Conservation (phyloP, 2,888 invertebrate genomes). For the Dasypolia templi region DNA sequence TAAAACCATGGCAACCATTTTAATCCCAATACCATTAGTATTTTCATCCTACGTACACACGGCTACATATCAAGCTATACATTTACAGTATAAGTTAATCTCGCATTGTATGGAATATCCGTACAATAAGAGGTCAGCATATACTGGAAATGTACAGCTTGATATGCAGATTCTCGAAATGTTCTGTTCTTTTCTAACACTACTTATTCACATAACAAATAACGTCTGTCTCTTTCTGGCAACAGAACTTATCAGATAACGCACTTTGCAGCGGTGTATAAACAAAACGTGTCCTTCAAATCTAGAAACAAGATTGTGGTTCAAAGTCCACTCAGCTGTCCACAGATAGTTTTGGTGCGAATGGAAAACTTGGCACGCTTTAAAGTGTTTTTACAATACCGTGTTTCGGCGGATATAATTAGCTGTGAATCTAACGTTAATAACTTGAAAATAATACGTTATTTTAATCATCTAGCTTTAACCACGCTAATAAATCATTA, state of each 20-base stretch:
- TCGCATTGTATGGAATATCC: too few species aligned
- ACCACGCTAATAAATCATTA: not conserved
- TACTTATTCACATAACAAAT: not conserved
- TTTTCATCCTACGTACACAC: not conserved
- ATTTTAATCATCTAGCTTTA: not conserved
- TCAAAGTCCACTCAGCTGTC: slow-evolving; percentile 43
- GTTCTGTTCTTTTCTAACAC: slow-evolving; percentile 2
- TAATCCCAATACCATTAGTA: too few species aligned
- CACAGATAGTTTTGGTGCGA: slow-evolving; percentile 52
- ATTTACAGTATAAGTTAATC: too few species aligned
- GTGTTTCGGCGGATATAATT: slow-evolving; percentile 25
- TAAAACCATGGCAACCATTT: not conserved
- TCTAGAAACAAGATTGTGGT: slow-evolving; percentile 43
- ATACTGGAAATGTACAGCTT: too few species aligned
- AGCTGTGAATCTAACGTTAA: slow-evolving; percentile 8
- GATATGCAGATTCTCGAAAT: not conserved
- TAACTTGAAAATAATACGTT: slow-evolving; percentile 1
- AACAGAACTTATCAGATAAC: slow-evolving; percentile 35
- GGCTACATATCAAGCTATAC: too few species aligned
- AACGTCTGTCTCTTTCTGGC: slow-evolving; percentile 24
- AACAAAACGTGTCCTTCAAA: slow-evolving; percentile 60
- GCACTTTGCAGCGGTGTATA: slow-evolving; percentile 58
- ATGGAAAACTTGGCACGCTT: slow-evolving; percentile 39
- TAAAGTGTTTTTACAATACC: slow-evolving; percentile 1
- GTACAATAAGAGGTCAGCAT: too few species aligned